Conservation (phyloP, 2,888 invertebrate species). For the Limnephilus rhombicus region DNA sequence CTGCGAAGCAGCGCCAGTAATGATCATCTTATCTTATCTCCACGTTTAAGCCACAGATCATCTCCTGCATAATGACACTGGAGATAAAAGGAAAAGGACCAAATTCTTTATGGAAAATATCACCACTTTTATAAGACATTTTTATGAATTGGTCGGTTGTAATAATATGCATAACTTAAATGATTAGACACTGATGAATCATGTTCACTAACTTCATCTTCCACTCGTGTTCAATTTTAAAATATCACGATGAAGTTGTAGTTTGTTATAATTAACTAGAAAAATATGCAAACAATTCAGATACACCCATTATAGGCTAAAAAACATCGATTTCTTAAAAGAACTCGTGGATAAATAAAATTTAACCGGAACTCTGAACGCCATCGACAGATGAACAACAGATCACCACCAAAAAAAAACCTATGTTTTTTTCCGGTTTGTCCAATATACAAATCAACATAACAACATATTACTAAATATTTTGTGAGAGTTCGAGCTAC, state of each 20-base stretch:
- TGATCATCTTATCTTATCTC: constrained; percentile 34
- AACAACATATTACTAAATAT: too few relatives aligned
- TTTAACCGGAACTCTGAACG: too few relatives aligned
- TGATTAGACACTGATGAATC: not conserved
- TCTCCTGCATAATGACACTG: constrained; percentile 22
- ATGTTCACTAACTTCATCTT: not conserved
- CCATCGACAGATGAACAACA: too few relatives aligned
- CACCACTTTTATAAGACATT: not conserved
- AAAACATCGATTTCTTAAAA: too few relatives aligned
- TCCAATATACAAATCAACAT: too few relatives aligned
- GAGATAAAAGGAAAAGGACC: constrained; percentile 14
- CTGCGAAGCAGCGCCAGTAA: not conserved
- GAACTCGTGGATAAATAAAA: too few relatives aligned
- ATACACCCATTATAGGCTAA: too few relatives aligned
- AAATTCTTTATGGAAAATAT: not conserved
- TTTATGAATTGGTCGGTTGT: not conserved
- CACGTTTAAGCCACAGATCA: constrained; percentile 18
- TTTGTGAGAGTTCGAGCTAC: too few relatives aligned
- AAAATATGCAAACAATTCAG: too few relatives aligned
- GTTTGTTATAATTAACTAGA: not conserved
- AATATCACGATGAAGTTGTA: not conserved
- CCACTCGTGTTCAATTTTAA: not conserved
- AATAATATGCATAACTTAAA: not conserved
- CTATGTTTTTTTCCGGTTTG: too few relatives aligned
- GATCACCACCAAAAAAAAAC: too few relatives aligned